These are phyloP conservation scores for Corythoichthys haematopterus DNA, from an alignment of 2,113 vertebrate genomes.

Conservation along the genomic window DNA sequence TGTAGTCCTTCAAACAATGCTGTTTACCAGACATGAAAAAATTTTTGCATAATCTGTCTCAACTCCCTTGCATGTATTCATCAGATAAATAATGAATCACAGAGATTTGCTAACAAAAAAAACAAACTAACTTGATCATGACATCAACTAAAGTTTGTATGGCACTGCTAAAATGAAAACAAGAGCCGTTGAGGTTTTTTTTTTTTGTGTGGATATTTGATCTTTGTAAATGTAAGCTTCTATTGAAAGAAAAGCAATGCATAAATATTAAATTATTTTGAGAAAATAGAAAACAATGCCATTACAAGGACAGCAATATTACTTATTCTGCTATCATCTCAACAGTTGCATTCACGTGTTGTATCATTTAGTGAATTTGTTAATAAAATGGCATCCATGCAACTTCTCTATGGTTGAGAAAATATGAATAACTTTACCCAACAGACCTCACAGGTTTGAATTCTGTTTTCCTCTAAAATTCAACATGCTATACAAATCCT, in stretches of 20 bases:
- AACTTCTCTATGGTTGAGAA: too few relatives aligned
- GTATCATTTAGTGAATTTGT: too few relatives aligned
- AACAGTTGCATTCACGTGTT: constrained; percentile 29
- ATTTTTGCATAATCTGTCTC: constrained; percentile 22
- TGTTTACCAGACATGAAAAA: constrained; percentile 35
- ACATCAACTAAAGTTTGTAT: constrained; percentile 43
- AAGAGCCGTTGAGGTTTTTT: constrained; percentile 3
- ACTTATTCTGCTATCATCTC: constrained; percentile 2
- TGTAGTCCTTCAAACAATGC: constrained; percentile 23
- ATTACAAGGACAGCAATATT: neutral
- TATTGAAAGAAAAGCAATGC: neutral
- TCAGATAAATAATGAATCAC: constrained; percentile 45
- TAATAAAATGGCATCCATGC: too few relatives aligned
- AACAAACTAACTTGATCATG: constrained; percentile 35
- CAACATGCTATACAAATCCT: too few relatives aligned
- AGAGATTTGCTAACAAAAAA: constrained; percentile 31
- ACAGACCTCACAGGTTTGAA: too few relatives aligned
- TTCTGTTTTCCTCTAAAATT: too few relatives aligned
- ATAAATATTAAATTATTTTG: neutral
- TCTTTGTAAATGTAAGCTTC: neutral
- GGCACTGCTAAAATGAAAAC: constrained; percentile 31
- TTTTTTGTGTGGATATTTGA: neutral
- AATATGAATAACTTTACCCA: too few relatives aligned
- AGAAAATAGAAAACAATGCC: neutral
- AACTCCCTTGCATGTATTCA: constrained; percentile 51